These are phyloP conservation scores for Notothenia rossii DNA, from an alignment of 2,113 vertebrate species.

Conservation along the genomic window DNA sequence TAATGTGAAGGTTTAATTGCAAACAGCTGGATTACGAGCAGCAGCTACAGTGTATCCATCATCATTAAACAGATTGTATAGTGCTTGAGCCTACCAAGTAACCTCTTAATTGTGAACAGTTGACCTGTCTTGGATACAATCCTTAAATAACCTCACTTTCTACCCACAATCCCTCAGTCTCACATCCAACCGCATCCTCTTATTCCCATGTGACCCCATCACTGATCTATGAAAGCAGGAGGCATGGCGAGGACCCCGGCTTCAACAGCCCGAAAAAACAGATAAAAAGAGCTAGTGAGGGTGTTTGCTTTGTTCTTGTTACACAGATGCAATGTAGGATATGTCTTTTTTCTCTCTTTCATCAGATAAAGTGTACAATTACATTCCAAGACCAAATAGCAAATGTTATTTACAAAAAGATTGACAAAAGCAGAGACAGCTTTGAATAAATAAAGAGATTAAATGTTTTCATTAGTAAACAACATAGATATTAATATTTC, in stretches of 20 bases:
- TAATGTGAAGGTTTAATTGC: constrained; percentile 1
- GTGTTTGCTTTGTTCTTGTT: constrained; percentile 11
- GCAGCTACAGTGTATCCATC: not conserved
- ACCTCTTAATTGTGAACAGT: constrained; percentile 41
- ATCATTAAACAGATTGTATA: constrained; percentile 43
- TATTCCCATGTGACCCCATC: constrained; percentile 57
- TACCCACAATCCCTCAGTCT: constrained; percentile 57
- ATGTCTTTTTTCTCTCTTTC: constrained; percentile 8
- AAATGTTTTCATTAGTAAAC: not conserved
- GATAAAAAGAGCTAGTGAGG: constrained; percentile 30
- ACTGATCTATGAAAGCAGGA: constrained; percentile 63
- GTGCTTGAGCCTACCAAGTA: not conserved
- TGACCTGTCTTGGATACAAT: constrained; percentile 58
- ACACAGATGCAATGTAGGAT: not conserved
- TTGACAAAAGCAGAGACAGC: not conserved
- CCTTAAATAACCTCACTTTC: constrained; percentile 66
- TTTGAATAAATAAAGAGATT: not conserved
- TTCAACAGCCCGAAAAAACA: constrained; percentile 10
- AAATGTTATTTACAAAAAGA: not conserved
- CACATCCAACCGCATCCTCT: constrained; percentile 45
- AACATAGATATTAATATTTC: not conserved
- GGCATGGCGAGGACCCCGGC: constrained; percentile 15
- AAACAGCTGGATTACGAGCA: constrained; percentile 15
- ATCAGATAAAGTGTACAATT: constrained; percentile 30
- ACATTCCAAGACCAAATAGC: not conserved